Evolutionary conservation across 2,113 vertebrate genomes (phyloP).

Genomic region (Aegypius monachus): DNA sequence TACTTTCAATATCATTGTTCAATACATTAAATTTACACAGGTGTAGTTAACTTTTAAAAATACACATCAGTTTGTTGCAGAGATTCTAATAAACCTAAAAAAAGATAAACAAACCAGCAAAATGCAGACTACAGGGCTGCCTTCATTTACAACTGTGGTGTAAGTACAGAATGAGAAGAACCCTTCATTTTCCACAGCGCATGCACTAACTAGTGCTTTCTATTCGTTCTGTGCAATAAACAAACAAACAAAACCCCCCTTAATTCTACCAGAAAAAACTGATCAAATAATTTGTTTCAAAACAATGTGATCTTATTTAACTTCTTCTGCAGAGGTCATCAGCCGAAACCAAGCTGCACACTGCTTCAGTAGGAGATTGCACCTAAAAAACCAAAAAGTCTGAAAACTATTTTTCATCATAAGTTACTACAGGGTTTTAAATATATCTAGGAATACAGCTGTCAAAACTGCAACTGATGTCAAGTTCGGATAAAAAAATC

Average conservation of each 20-base stretch:
- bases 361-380: slow-evolving; percentile 38
- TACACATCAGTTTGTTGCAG: slow-evolving; percentile 5
- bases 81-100: slow-evolving; percentile 40
- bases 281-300: slow-evolving; percentile 38
- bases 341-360: neutral
- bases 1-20: slow-evolving; percentile 55
- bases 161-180: neutral
- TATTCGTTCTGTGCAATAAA: neutral
- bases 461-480: slow-evolving; percentile 35
- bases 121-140: neutral
- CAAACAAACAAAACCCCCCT: neutral
- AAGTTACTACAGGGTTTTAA: slow-evolving; percentile 52
- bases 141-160: neutral
- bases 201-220: slow-evolving; percentile 2
- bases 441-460: slow-evolving; percentile 26
- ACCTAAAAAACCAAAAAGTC: neutral
- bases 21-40: slow-evolving; percentile 62
- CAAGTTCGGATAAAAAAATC: slow-evolving; percentile 31
- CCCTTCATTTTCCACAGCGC: neutral
- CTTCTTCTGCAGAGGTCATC: slow-evolving; percentile 34
- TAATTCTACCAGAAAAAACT: slow-evolving; percentile 19
- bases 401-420: neutral
- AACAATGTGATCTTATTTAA: slow-evolving; percentile 5
- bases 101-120: neutral
- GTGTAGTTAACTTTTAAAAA: slow-evolving; percentile 63